phyloP scores from a whole-genome alignment of 2,113 vertebrate genomes.

The Theristicus caerulescens region DNA sequence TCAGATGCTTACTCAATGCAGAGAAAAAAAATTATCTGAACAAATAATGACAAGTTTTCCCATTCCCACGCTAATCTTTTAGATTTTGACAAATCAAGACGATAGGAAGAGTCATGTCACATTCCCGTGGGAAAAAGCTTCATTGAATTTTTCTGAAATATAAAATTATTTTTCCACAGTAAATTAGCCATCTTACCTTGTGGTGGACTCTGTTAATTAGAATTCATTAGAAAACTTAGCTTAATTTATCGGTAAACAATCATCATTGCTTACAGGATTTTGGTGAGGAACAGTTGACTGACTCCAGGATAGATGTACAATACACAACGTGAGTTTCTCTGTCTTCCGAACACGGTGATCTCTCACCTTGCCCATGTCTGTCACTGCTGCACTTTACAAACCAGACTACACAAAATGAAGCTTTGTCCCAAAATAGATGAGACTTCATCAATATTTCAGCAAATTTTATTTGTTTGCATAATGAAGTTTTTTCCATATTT shows the following conservation, averaged over 20 bases:
- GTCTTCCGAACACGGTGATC: background rate
- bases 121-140: background rate
- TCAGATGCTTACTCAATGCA: background rate
- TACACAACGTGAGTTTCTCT: background rate
- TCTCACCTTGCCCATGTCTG: background rate
- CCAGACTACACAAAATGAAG: background rate
- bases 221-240: background rate
- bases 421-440: background rate
- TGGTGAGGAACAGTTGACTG: background rate
- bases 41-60: background rate
- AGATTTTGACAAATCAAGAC: background rate
- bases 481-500: background rate
- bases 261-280: background rate
- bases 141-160: background rate
- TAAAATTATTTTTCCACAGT: background rate
- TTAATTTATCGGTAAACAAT: background rate
- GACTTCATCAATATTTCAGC: background rate
- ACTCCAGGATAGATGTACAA: background rate
- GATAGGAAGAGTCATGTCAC: background rate
- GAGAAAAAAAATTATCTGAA: background rate
- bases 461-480: background rate
- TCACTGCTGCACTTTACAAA: background rate
- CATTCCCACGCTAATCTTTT: background rate
- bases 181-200: background rate
- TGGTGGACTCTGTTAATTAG: background rate